Conservation (phyloP, 2,113 vertebrate species). For the Egretta garzetta region DNA sequence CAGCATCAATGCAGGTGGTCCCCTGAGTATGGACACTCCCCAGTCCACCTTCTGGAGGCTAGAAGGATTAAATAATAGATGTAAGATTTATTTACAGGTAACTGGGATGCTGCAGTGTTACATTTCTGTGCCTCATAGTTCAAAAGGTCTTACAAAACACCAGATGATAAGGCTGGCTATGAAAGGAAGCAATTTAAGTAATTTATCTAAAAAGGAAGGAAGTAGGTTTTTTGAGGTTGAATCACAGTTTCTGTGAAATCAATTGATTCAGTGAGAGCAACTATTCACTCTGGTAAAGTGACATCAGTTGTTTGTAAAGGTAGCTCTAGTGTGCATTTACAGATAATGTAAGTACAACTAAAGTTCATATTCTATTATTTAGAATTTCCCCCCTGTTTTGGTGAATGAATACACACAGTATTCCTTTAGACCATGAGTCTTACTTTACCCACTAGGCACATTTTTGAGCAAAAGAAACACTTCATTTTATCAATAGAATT, state of each 20-base stretch:
- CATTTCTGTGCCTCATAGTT: constrained; percentile 22
- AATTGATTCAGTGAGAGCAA: background rate
- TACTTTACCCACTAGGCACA: background rate
- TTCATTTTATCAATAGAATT: background rate
- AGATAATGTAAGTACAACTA: background rate
- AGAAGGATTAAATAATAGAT: constrained; percentile 61
- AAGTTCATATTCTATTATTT: background rate
- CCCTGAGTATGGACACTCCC: background rate
- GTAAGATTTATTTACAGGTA: constrained; percentile 69
- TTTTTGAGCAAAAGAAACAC: background rate
- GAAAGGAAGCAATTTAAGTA: background rate
- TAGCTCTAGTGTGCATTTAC: background rate
- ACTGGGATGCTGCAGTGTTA: constrained; percentile 3
- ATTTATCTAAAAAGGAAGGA: background rate
- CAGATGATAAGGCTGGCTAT: background rate
- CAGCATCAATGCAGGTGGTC: constrained; percentile 10
- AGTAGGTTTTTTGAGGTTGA: background rate
- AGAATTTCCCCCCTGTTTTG: background rate
- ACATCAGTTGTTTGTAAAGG: background rate
- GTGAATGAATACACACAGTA: background rate
- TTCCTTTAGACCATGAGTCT: background rate
- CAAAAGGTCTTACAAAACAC: constrained; percentile 21
- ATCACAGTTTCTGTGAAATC: background rate
- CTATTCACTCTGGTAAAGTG: background rate
- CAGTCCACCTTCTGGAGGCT: background rate